These are phyloP conservation scores for Chascanopsetta lugubris DNA, from an alignment of 2,113 vertebrate species.

Conservation along the genomic window DNA sequence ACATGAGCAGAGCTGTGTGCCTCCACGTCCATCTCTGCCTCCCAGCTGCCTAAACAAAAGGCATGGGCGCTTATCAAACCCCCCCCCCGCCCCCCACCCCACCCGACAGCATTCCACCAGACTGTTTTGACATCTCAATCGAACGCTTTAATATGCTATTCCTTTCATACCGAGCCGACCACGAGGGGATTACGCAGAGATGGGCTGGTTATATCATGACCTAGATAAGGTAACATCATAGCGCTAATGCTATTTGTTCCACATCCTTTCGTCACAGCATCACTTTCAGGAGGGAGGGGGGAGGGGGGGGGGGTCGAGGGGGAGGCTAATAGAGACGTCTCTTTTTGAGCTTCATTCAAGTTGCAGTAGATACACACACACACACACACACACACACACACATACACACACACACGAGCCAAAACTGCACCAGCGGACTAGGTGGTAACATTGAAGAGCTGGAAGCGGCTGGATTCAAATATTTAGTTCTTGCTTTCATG, in stretches of 20 bases:
- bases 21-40: conserved; percentile 73
- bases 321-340: conserved; percentile 67
- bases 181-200: conserved; percentile 73
- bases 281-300: conserved; percentile 54
- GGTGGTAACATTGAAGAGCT: conserved; percentile 13
- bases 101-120: conserved; percentile 73
- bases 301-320: conserved; percentile 42
- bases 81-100: conserved; percentile 71
- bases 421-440: conserved; percentile 3
- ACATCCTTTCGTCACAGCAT: conserved; percentile 66
- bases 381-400: no score
- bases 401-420: conserved; percentile 29
- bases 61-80: conserved; percentile 75
- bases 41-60: conserved; percentile 80
- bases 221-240: conserved; percentile 81
- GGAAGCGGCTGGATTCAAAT: conserved; percentile 7
- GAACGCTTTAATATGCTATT: conserved; percentile 71
- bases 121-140: conserved; percentile 83
- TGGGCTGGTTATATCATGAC: conserved; percentile 80
- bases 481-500: conserved; percentile 9
- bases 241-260: conserved; percentile 75
- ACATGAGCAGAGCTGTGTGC: conserved; percentile 71
- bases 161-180: conserved; percentile 75
- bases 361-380: conserved; percentile 32
- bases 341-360: conserved; percentile 51